Evolutionary conservation across 2,113 vertebrate species (phyloP).

Genomic region (Clarias macrocephalus): DNA sequence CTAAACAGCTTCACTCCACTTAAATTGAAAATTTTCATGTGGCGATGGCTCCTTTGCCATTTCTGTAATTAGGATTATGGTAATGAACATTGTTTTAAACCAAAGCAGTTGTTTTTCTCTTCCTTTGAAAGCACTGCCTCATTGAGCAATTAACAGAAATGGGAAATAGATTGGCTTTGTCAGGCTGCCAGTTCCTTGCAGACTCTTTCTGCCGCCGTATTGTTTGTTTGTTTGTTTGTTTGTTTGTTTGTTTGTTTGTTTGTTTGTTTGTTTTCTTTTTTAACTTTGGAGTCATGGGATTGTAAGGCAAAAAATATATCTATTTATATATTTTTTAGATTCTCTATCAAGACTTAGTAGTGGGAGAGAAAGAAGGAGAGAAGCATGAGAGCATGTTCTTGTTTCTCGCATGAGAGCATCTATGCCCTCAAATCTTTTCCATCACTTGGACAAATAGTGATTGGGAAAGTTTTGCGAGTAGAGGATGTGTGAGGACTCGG

Average conservation of each 20-base stretch:
- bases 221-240: conserved; percentile 34
- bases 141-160: conserved; percentile 37
- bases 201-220: conserved; percentile 22
- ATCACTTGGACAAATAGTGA: conserved; percentile 14
- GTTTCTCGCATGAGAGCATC: conserved; percentile 10
- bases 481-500: background rate
- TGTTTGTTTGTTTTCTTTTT: conserved; percentile 11
- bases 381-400: background rate
- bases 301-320: background rate
- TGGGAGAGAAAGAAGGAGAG: background rate
- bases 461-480: conserved; percentile 26
- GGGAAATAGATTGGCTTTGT: conserved; percentile 39
- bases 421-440: background rate
- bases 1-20: conserved; percentile 44
- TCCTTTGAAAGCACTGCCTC: conserved; percentile 12
- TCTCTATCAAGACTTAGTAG: background rate
- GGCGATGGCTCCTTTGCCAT: conserved; percentile 30
- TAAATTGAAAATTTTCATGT: conserved; percentile 32
- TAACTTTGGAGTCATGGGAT: conserved; percentile 10
- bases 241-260: conserved; percentile 36
- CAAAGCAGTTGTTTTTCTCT: background rate
- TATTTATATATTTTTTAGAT: no score
- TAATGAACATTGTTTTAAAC: conserved; percentile 54
- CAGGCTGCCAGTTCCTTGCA: background rate
- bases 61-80: conserved; percentile 55